These are phyloP conservation scores for Amblyornis subalaris DNA, from an alignment of 2,113 vertebrate genomes.

Conservation along the genomic window DNA sequence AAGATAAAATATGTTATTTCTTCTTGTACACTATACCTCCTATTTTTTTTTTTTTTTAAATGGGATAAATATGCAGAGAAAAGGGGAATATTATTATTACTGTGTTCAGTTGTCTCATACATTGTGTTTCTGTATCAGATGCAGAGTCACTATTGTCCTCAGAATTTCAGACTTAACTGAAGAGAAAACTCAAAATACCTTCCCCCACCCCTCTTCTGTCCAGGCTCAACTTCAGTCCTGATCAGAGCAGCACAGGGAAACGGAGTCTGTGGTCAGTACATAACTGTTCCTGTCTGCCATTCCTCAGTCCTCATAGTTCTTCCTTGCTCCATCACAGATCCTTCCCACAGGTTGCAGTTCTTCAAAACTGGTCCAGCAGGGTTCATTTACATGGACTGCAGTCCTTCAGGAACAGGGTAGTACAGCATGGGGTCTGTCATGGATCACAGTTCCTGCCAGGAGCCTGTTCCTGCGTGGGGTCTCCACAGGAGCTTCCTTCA, in stretches of 20 bases:
- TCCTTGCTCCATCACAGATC: neutral
- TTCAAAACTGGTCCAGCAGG: neutral
- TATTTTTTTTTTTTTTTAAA: neutral
- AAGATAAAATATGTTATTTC: neutral
- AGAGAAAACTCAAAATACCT: neutral
- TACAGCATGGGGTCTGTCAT: neutral
- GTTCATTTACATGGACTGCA: neutral
- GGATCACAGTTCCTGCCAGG: neutral
- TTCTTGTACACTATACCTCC: neutral
- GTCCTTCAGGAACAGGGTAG: neutral
- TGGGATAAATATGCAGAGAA: neutral
- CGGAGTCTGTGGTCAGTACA: rapidly evolving
- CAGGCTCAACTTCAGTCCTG: neutral
- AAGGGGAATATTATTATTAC: neutral
- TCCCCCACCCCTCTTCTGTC: rapidly evolving
- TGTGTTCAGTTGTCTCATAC: neutral
- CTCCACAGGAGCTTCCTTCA: neutral
- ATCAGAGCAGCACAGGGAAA: neutral
- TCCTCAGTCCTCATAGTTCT: neutral
- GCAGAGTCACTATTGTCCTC: neutral
- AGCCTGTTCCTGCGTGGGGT: rapidly evolving
- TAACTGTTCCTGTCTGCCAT: neutral
- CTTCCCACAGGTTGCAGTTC: neutral
- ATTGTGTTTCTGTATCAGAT: neutral
- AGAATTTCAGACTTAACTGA: neutral